Evolutionary conservation across 2,797 vertebrate genomes (phyloP).

Genomic region (Lophius americanus): DNA sequence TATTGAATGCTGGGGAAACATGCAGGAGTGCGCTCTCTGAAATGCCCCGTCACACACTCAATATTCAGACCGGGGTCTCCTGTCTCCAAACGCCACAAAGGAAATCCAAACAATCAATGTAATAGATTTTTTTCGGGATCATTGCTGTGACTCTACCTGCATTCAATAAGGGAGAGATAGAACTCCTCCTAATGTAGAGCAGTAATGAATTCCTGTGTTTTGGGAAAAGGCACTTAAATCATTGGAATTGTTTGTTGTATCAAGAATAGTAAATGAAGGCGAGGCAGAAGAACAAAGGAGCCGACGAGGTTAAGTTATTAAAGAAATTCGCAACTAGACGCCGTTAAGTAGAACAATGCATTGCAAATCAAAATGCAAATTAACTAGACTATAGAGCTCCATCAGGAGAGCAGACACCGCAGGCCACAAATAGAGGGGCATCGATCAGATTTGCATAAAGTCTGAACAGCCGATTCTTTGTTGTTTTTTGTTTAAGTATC

Average conservation of each 20-base stretch:
- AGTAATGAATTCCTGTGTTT: constrained; percentile 16
- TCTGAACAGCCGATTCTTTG: too few species aligned
- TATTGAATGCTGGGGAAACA: constrained; percentile 37
- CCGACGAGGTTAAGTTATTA: too few species aligned
- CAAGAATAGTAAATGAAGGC: background rate
- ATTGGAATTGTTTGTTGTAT: constrained; percentile 8
- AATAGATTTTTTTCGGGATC: constrained; percentile 25
- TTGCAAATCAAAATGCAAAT: too few species aligned
- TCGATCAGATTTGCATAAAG: too few species aligned
- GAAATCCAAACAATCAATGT: constrained; percentile 38
- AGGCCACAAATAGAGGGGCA: too few species aligned
- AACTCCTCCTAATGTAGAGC: constrained; percentile 6
- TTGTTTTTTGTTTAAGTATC: too few species aligned
- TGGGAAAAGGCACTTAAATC: constrained; percentile 7
- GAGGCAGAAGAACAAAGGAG: too few species aligned
- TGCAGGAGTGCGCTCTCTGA: constrained; percentile 26
- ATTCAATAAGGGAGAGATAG: background rate
- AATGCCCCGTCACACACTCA: constrained; percentile 31
- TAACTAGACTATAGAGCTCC: too few species aligned
- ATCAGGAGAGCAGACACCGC: too few species aligned
- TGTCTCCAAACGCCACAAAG: constrained; percentile 17
- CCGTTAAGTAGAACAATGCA: too few species aligned
- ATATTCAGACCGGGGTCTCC: constrained; percentile 24
- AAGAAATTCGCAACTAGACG: too few species aligned
- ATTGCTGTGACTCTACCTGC: background rate